Conservation (phyloP, 2,797 vertebrate genomes). For the Macropus fuliginosus region DNA sequence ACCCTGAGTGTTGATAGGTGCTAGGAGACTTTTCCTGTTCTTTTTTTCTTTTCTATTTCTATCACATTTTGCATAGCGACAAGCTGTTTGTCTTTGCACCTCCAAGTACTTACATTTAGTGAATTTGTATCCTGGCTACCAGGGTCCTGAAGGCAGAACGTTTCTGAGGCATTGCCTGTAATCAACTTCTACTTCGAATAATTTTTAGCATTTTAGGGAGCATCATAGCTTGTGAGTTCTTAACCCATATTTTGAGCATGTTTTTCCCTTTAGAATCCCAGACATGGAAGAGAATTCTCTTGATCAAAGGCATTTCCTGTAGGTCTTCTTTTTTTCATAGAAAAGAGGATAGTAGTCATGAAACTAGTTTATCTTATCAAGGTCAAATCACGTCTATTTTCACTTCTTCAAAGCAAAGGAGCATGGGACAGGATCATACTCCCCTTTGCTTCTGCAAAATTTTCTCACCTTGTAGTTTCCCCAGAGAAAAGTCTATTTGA, state of each 20-base stretch:
- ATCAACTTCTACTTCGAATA: conserved; percentile 1
- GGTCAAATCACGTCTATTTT: background rate
- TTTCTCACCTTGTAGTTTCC: background rate
- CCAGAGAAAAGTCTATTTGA: background rate
- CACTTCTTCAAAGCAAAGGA: background rate
- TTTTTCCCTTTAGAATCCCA: conserved; percentile 19
- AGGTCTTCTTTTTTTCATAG: background rate
- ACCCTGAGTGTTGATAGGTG: background rate
- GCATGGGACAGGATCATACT: background rate
- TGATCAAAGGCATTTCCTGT: conserved; percentile 29
- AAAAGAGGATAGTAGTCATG: background rate
- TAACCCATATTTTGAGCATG: background rate
- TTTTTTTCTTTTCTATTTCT: conserved; percentile 48
- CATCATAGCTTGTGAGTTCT: background rate
- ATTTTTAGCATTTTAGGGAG: conserved; percentile 19
- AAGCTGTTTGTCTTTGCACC: background rate
- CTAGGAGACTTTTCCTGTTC: conserved; percentile 1
- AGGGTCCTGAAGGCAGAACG: background rate
- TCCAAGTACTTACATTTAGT: background rate
- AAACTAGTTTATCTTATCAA: conserved; percentile 5
- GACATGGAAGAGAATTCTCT: conserved; percentile 10
- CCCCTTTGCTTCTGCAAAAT: background rate
- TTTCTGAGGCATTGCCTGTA: conserved; percentile 58
- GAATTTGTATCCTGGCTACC: background rate
- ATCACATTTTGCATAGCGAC: background rate